Conservation (phyloP, 1,140 invertebrate species). For the Trissolcus basalis region DNA sequence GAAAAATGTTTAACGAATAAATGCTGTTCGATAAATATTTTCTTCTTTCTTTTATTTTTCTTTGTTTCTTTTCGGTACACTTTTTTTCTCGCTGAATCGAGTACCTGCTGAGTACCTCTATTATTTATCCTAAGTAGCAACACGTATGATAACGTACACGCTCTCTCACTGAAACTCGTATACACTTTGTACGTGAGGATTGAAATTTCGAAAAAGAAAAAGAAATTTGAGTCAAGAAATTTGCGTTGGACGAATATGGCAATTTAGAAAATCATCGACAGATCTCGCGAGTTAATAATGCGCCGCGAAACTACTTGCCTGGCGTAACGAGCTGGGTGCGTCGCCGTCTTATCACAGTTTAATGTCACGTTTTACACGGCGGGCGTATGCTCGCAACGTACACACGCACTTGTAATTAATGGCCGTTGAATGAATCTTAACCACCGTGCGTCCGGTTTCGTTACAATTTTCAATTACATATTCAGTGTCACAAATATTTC, state of each 20-base stretch:
- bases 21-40: not conserved
- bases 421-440: conserved; percentile 41
- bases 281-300: conserved; percentile 32
- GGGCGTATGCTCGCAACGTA: conserved; percentile 44
- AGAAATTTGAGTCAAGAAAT: conserved; percentile 26
- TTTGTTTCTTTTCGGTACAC: no score
- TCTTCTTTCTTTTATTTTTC: not conserved
- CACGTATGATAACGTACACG: conserved; percentile 4
- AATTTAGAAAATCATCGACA: conserved; percentile 52
- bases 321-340: conserved; percentile 49
- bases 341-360: conserved; percentile 50
- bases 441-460: conserved; percentile 33
- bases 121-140: conserved; percentile 6
- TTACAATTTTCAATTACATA: conserved; percentile 52
- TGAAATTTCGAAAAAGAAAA: not conserved
- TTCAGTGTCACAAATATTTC: conserved; percentile 41
- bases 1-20: not conserved
- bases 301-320: conserved; percentile 38
- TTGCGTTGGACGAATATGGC: conserved; percentile 23
- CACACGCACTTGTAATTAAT: conserved; percentile 47
- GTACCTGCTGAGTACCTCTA: not conserved
- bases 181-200: not conserved
- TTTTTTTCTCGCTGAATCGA: no score
- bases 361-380: conserved; percentile 54
- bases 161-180: not conserved